These are phyloP conservation scores for Aythya baeri DNA, from an alignment of 2,113 vertebrate genomes.

Conservation along the genomic window DNA sequence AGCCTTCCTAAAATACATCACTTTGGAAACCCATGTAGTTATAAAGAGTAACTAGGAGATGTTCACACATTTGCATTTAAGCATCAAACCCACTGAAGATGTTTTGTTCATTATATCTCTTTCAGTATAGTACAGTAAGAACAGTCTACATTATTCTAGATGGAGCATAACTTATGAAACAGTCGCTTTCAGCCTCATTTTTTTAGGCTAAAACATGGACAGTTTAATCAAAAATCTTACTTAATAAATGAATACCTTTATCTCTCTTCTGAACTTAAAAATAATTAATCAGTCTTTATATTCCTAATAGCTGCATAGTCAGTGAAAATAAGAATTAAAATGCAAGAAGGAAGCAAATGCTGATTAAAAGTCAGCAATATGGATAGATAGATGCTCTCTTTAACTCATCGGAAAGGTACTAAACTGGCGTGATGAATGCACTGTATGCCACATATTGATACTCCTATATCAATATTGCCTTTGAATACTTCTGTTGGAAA, in stretches of 20 bases:
- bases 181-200: not conserved
- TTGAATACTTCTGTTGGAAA: not conserved
- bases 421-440: not conserved
- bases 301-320: not conserved
- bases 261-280: not conserved
- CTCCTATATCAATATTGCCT: too few relatives aligned
- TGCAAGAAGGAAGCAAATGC: not conserved
- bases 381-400: not conserved
- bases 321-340: not conserved
- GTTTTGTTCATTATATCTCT: not conserved
- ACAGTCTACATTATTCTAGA: not conserved
- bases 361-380: not conserved
- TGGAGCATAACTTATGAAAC: not conserved
- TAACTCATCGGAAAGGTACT: not conserved
- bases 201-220: not conserved
- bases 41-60: not conserved
- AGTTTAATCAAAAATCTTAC: not conserved
- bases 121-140: not conserved
- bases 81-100: not conserved
- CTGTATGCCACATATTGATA: fast-evolving
- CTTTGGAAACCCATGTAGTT: not conserved
- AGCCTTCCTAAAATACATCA: not conserved
- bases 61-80: not conserved
- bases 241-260: not conserved
- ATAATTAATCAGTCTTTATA: not conserved